Base-by-base conservation (phyloP, 2,113 vertebrate species). In the Otocyon megalotis region DNA sequence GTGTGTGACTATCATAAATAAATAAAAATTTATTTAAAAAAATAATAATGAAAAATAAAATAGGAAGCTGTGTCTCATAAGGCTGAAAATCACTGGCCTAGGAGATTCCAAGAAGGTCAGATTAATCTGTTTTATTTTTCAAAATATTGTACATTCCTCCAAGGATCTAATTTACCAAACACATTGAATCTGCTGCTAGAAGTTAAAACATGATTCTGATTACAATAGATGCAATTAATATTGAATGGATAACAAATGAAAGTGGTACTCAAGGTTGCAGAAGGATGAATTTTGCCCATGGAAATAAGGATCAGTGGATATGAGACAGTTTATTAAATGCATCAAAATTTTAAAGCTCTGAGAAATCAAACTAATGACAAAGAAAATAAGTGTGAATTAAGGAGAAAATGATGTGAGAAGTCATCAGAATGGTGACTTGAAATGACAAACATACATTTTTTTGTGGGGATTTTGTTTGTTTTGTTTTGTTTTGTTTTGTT, bases 81-180 rank as follows among this genome's bases (percentile, higher is more conserved):
- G 24, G 30, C n/a, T 93, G 12, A 96, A 96, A 85, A 81, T 90
- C 24, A 60, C 60, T 96, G 71, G 24, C 56, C n/a, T 76, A 63
- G 22, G n/a, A 97, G 74, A 88, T 69, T 93, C 83, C 93, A 91
- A 94, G 43, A 93, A 93, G 60, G 60, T 90, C n/a, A 32, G 82
- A 74, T 83, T 85, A 86, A 60, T 65, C 35, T 67, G 28, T 85
- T 97, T 92, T 96, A 85, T 90, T 96, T 95, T 90, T 77, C 32
- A 77, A 96, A 87, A 58, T 87, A n/a, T 37, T 92, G 26, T 88
- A 92, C 26, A 88, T 62, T 90, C 20, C 79, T 48, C 60, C 43
- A 91, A 89, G 79, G 97, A 93, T 89, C 77, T 80, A 94, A 97
- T 96, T 97, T 97, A 92, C 58, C 86, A 96, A 94, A 96, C 24